Conservation (phyloP, 2,113 vertebrate genomes). For the Micronycteris hirsuta region DNA sequence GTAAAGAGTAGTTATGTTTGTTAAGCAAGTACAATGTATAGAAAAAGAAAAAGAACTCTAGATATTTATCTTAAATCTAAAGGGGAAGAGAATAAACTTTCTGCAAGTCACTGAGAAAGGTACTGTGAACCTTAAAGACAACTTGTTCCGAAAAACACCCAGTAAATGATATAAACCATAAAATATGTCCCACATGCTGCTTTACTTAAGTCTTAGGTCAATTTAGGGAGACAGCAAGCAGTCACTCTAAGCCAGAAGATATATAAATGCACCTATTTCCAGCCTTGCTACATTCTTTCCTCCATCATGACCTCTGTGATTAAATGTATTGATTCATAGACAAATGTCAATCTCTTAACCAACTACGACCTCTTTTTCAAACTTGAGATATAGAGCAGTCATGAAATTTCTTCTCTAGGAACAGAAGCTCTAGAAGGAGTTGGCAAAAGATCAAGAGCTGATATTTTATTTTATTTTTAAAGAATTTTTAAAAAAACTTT, state of each 20-base stretch:
- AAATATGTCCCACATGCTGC: not conserved
- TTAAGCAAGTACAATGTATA: not conserved
- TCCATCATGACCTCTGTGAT: not conserved
- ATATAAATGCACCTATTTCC: not conserved
- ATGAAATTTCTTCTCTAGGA: not conserved
- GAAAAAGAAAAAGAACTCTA: not conserved
- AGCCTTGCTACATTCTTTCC: conserved; percentile 2
- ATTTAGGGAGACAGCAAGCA: not conserved
- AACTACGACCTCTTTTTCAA: conserved; percentile 36
- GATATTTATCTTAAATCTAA: conserved; percentile 4
- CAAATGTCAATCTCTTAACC: conserved; percentile 1
- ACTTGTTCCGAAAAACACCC: not conserved
- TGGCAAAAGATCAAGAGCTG: not conserved
- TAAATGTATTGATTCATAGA: not conserved
- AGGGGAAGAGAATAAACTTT: not conserved
- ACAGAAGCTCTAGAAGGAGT: not conserved
- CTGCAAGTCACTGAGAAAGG: not conserved
- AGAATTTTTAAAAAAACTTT: no score
- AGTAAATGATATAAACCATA: conserved; percentile 1
- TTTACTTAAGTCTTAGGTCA: conserved; percentile 19
- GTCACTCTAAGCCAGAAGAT: not conserved
- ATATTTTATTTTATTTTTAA: not conserved
- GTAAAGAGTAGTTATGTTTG: not conserved
- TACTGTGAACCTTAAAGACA: not conserved
- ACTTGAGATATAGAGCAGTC: not conserved